Evolutionary conservation across 2,888 invertebrate genomes (phyloP).

Genomic region (Teleogryllus oceanicus): DNA sequence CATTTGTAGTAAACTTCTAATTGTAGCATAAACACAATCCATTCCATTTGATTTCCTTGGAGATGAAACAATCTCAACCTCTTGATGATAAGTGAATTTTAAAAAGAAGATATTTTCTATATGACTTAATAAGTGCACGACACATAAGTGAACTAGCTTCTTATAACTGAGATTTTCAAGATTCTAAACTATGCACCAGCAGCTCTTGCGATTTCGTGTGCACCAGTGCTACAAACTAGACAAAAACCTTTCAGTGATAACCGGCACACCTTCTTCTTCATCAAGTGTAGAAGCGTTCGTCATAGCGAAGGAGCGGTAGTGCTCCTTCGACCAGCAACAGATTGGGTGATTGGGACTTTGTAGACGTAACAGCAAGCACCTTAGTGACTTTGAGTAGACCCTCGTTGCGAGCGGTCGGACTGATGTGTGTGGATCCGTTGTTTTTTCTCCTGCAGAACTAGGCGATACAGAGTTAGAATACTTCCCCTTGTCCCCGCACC

Average conservation of each 20-base stretch:
- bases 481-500: slow-evolving; percentile 74
- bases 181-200: neutral
- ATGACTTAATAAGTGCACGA: no score
- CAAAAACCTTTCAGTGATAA: slow-evolving; percentile 9
- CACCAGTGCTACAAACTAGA: neutral
- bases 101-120: no score
- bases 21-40: no score
- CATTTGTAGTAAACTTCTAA: no score
- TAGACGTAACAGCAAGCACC: slow-evolving; percentile 20
- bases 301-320: neutral
- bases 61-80: no score
- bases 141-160: no score
- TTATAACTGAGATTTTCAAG: neutral
- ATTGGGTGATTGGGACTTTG: neutral
- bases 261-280: slow-evolving; percentile 2
- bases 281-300: no score
- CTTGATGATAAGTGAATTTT: no score
- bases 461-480: slow-evolving; percentile 67
- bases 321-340: neutral
- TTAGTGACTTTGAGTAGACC: slow-evolving; percentile 19
- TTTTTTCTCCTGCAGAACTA: slow-evolving; percentile 58
- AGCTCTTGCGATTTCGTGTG: neutral
- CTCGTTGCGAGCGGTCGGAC: neutral
- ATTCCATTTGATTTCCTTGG: no score
- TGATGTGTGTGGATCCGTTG: slow-evolving; percentile 12